Evolutionary conservation across 2,797 vertebrate species (phyloP).

Genomic region (Semaprochilodus insignis): DNA sequence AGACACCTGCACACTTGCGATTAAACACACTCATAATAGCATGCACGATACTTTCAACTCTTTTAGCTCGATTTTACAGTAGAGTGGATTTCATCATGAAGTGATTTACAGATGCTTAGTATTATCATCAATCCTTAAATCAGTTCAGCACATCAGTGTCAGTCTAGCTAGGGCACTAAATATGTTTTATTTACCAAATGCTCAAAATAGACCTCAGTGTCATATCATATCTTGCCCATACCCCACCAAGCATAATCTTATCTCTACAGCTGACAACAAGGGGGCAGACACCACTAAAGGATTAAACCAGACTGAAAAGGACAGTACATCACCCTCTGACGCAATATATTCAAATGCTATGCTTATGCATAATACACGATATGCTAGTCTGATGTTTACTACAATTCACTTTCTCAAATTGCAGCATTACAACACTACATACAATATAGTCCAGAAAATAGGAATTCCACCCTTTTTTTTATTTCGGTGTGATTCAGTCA

Average conservation of each 20-base stretch:
- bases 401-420: not conserved
- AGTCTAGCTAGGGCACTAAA: slow-evolving; percentile 44
- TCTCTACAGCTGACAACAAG: slow-evolving; percentile 37
- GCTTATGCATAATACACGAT: not conserved
- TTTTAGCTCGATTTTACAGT: not conserved
- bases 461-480: not conserved
- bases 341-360: not conserved
- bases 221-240: slow-evolving; percentile 52
- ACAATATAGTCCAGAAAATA: not conserved
- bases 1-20: not conserved
- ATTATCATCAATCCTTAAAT: not conserved
- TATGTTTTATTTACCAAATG: slow-evolving; percentile 48
- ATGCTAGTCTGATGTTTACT: not conserved
- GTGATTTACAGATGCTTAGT: not conserved
- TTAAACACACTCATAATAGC: not conserved
- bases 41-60: not conserved
- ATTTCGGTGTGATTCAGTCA: no score
- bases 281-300: not conserved
- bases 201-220: slow-evolving; percentile 47
- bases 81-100: not conserved
- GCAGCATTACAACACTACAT: not conserved
- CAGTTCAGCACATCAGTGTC: not conserved
- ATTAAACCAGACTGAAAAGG: not conserved
- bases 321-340: not conserved
- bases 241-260: slow-evolving; percentile 35